These are phyloP conservation scores for Melinaea menophilus DNA, from an alignment of 2,888 invertebrate genomes.

Conservation along the genomic window DNA sequence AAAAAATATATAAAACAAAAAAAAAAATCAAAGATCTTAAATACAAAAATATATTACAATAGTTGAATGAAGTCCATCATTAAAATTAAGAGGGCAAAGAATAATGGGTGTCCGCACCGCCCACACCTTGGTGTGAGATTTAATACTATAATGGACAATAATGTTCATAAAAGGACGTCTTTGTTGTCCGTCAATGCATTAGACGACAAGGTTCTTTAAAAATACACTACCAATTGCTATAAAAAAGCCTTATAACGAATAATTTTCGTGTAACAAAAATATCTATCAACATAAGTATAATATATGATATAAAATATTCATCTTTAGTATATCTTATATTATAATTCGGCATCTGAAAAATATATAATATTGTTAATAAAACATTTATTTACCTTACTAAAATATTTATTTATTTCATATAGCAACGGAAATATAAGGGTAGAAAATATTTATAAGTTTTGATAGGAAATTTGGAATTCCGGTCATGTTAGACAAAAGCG, in stretches of 20 bases:
- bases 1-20: not conserved
- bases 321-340: too few species aligned
- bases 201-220: slow-evolving; percentile 13
- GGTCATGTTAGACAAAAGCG: slow-evolving; percentile 18
- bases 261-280: too few species aligned
- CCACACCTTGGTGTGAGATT: slow-evolving; percentile 39
- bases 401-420: not conserved
- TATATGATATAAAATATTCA: too few species aligned
- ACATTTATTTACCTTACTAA: not conserved
- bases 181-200: slow-evolving; percentile 33
- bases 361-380: too few species aligned
- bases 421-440: not conserved
- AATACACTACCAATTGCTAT: slow-evolving; percentile 11
- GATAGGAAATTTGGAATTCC: slow-evolving; percentile 22
- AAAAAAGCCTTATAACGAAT: slow-evolving; percentile 9
- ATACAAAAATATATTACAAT: not conserved
- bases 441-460: not conserved
- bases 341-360: too few species aligned
- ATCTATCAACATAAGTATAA: too few species aligned
- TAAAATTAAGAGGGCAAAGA: slow-evolving; percentile 30
- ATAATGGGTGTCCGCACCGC: slow-evolving; percentile 27
- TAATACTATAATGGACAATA: slow-evolving; percentile 43
- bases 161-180: slow-evolving; percentile 36
- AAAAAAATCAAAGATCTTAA: too few species aligned
- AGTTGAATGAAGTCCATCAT: slow-evolving; percentile 32